A percentile compares a stretch with the other conserved stretches of the same genome.
Conservation (phyloP, 2,113 vertebrate species). For the Ia io region DNA sequence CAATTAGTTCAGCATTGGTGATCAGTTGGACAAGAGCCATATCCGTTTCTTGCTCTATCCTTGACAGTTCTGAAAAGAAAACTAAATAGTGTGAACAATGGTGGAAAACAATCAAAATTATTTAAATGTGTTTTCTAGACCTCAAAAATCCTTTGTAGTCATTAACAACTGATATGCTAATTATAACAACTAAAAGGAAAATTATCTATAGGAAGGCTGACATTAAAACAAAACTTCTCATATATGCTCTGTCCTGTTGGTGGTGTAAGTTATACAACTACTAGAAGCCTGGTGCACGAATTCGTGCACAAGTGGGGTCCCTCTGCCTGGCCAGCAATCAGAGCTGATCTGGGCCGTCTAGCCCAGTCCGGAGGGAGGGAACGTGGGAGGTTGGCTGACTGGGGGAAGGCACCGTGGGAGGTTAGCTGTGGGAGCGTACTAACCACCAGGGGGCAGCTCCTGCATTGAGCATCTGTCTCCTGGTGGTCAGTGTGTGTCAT, state of each 20-base stretch:
- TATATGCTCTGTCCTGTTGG: neutral
- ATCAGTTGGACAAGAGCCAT: conserved; percentile 21
- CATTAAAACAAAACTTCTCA: conserved; percentile 2
- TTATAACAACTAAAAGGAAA: conserved; percentile 45
- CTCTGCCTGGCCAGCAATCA: too few species aligned
- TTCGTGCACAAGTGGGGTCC: too few species aligned
- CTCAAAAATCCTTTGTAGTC: conserved; percentile 14
- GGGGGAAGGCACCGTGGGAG: too few species aligned
- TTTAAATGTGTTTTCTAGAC: conserved; percentile 39
- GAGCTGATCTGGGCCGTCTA: too few species aligned
- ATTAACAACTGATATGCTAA: neutral
- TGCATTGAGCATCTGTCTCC: too few species aligned
- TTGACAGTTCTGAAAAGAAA: conserved; percentile 45
- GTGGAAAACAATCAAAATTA: conserved; percentile 44
- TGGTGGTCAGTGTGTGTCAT: too few species aligned
- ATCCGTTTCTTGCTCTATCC: neutral
- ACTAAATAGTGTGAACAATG: neutral
- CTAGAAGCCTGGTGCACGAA: too few species aligned
- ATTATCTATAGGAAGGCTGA: neutral
- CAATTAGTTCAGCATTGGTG: conserved; percentile 29
- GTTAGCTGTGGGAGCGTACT: too few species aligned
- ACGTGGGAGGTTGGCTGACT: too few species aligned
- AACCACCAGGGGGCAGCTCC: too few species aligned
- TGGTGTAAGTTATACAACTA: neutral
- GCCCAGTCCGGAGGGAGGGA: too few species aligned